Evolutionary conservation across 2,113 vertebrate species (phyloP).

Genomic region (Murina feae): DNA sequence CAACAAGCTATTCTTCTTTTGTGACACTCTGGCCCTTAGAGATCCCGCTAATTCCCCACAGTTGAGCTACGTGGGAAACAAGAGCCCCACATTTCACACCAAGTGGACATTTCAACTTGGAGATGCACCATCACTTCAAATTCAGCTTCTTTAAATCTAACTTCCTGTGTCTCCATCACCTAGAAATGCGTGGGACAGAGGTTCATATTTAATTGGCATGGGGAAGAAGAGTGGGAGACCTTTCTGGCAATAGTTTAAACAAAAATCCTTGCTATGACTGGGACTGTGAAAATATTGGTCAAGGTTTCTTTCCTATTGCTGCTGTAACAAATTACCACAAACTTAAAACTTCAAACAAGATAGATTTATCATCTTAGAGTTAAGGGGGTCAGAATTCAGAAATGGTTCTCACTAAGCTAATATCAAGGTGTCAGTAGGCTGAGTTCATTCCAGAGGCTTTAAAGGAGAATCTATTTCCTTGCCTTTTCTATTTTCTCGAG

Average conservation of each 20-base stretch:
- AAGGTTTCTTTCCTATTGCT: neutral
- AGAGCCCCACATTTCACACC: constrained; percentile 20
- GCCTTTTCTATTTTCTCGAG: neutral
- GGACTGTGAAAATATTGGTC: neutral
- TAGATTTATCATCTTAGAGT: neutral
- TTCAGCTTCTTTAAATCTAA: constrained; percentile 30
- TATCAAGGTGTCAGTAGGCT: neutral
- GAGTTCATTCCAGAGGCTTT: neutral
- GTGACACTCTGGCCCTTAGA: neutral
- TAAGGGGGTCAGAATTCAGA: neutral
- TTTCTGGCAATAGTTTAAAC: neutral
- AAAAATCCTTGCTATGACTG: constrained; percentile 23
- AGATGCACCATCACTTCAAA: constrained; percentile 22
- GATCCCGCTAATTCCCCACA: neutral
- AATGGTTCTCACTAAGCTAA: constrained; percentile 2
- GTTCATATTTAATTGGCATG: constrained; percentile 16
- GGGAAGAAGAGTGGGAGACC: neutral
- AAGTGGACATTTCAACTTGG: constrained; percentile 30
- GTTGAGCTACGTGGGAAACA: constrained; percentile 10
- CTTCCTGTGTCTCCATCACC: neutral
- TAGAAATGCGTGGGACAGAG: neutral
- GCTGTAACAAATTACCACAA: neutral
- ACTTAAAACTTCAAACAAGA: neutral
- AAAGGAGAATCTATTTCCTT: neutral
- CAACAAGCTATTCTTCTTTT: constrained; percentile 16